These are phyloP conservation scores for Melanotaenia trifasciata DNA, from an alignment of 2,797 vertebrate species.

Conservation along the genomic window DNA sequence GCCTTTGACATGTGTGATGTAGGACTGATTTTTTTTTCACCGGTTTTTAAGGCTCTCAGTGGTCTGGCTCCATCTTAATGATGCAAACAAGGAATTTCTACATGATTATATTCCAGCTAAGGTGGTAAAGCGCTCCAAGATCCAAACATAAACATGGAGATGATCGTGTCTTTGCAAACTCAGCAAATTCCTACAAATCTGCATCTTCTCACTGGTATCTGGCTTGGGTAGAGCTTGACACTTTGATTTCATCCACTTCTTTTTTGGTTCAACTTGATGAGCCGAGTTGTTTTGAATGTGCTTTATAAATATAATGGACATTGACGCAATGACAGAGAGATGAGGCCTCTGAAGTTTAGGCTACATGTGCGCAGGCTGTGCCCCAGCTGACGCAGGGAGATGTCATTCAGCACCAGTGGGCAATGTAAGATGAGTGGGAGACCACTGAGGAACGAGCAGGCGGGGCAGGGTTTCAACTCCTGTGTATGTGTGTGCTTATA, in stretches of 20 bases:
- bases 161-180: too few relatives aligned
- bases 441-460: constrained; percentile 27
- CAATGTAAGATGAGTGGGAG: constrained; percentile 50
- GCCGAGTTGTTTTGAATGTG: not conserved
- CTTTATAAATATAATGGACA: not conserved
- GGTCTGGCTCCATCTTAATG: not conserved
- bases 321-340: constrained; percentile 3
- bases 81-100: too few relatives aligned
- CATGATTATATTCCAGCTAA: not conserved
- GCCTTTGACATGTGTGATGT: too few relatives aligned
- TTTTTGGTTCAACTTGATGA: not conserved
- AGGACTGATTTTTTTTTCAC: too few relatives aligned
- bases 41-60: too few relatives aligned
- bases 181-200: too few relatives aligned
- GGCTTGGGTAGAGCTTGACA: too few relatives aligned
- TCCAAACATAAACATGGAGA: not conserved
- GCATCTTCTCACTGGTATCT: too few relatives aligned
- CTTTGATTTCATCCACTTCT: too few relatives aligned
- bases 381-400: constrained; percentile 33
- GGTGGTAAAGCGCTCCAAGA: not conserved
- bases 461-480: constrained; percentile 9
- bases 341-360: constrained; percentile 10
- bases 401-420: constrained; percentile 38
- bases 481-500: not conserved
- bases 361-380: constrained; percentile 6